Evolutionary conservation across 2,797 vertebrate species (phyloP).

Genomic region (Micropoecilia bifurca): DNA sequence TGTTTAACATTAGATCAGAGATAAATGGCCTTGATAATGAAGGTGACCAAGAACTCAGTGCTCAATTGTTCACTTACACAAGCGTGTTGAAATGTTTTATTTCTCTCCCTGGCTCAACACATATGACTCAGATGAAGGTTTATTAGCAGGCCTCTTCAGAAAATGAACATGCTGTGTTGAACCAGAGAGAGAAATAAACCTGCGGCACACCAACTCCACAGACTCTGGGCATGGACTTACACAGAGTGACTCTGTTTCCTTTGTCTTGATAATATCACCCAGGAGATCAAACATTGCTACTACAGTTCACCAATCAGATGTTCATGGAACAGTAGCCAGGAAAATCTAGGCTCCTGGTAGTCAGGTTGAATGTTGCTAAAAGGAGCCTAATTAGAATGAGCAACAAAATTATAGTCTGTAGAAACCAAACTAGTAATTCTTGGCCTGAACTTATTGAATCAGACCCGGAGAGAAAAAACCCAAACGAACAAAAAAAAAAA

Average conservation of each 20-base stretch:
- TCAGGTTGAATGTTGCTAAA: background rate
- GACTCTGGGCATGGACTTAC: background rate
- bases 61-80: background rate
- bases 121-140: too few species aligned
- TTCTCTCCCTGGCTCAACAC: too few species aligned
- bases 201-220: too few species aligned
- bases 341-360: background rate
- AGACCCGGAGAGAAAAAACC: background rate
- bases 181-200: too few species aligned
- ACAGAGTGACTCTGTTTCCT: background rate
- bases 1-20: background rate
- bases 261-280: background rate
- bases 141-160: too few species aligned
- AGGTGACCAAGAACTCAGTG: background rate
- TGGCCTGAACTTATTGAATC: background rate
- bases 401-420: background rate
- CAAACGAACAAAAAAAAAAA: too few species aligned
- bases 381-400: background rate
- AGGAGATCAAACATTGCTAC: background rate
- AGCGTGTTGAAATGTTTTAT: background rate
- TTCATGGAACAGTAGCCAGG: background rate
- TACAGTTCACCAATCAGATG: background rate
- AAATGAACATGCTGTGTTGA: too few species aligned
- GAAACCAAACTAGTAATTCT: background rate
- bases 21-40: background rate